Evolutionary conservation across 1,140 invertebrate species (phyloP).

Genomic region (Aphaenogaster ashmeadi): DNA sequence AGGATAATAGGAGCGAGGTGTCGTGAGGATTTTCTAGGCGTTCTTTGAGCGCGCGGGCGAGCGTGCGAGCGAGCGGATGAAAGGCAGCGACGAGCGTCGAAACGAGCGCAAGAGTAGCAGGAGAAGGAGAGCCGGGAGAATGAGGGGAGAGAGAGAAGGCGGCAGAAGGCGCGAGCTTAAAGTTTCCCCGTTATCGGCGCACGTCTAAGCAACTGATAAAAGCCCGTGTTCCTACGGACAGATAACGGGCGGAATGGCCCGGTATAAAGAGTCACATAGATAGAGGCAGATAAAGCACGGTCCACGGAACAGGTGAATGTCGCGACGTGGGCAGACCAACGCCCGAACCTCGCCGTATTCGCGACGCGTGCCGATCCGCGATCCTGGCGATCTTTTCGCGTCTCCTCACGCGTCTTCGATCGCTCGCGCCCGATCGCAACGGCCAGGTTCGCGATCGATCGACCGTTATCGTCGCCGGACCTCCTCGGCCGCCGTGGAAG

Average conservation of each 20-base stretch:
- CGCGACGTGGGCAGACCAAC: constrained; percentile 80
- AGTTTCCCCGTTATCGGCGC: constrained; percentile 82
- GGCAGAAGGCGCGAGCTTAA: constrained; percentile 68
- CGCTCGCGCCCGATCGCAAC: background rate
- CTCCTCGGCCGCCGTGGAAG: background rate
- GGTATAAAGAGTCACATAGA: constrained; percentile 85
- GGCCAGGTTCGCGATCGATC: background rate
- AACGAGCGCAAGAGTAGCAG: constrained; percentile 49
- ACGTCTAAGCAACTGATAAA: constrained; percentile 87
- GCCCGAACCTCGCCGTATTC: constrained; percentile 76
- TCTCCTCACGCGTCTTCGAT: constrained; percentile 28
- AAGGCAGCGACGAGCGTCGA: constrained; percentile 11
- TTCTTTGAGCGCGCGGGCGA: background rate
- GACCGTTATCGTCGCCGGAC: background rate
- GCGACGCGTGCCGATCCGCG: constrained; percentile 39
- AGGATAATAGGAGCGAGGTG: constrained; percentile 10
- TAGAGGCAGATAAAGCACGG: constrained; percentile 85
- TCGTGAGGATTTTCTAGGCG: constrained; percentile 48
- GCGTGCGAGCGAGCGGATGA: constrained; percentile 34
- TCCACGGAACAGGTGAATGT: constrained; percentile 84
- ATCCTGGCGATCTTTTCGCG: constrained; percentile 14
- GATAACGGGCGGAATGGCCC: constrained; percentile 84
- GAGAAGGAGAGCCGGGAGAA: constrained; percentile 37
- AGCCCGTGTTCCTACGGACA: constrained; percentile 81
- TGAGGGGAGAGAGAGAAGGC: constrained; percentile 55